A percentile compares a stretch with the other conserved stretches of the same genome.
Conservation (phyloP, 2,113 vertebrate genomes). For the Plecotus auritus region DNA sequence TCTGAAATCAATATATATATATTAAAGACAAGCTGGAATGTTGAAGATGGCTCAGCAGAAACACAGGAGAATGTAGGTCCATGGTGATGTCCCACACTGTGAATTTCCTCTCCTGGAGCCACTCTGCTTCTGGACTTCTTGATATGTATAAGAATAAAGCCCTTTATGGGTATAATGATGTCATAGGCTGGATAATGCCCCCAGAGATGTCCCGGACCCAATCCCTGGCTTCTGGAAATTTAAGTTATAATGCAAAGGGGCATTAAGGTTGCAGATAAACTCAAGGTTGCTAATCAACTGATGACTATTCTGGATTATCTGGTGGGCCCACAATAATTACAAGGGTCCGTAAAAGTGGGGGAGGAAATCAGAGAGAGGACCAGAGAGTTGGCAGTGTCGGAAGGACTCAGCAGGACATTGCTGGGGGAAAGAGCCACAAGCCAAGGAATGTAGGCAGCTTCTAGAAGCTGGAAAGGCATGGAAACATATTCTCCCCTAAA, state of each 20-base stretch:
- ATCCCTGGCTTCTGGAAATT: background rate
- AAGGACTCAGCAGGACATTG: background rate
- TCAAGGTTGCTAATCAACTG: background rate
- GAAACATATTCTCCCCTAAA: background rate
- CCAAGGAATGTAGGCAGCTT: background rate
- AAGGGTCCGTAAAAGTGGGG: background rate
- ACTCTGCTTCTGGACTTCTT: background rate
- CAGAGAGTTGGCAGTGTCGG: background rate
- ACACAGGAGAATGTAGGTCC: background rate
- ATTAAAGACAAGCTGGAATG: too few relatives aligned
- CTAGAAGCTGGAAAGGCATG: background rate
- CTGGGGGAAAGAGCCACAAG: background rate
- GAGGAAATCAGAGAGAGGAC: background rate
- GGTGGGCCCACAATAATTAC: background rate
- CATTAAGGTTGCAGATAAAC: background rate
- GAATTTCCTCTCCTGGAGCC: background rate
- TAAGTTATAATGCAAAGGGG: background rate
- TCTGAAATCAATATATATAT: too few relatives aligned
- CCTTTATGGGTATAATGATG: background rate
- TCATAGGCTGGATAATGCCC: background rate
- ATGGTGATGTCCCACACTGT: background rate
- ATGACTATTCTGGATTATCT: background rate
- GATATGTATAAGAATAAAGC: background rate
- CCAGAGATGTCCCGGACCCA: background rate
- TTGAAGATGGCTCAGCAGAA: background rate